Base-by-base conservation (phyloP, 1,140 invertebrate species). In the Papilio helenus region DNA sequence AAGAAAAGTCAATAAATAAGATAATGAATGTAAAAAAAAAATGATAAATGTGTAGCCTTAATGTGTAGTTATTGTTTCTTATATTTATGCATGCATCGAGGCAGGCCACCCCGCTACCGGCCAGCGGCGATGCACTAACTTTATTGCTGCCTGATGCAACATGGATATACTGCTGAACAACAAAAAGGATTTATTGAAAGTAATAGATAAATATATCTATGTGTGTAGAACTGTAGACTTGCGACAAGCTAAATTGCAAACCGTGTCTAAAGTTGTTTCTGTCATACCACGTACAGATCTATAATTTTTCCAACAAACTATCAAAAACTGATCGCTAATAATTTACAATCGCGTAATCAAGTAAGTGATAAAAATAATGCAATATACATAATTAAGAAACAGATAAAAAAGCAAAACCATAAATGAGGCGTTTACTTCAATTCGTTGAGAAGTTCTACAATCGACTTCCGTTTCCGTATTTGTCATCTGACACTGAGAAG, bases 71-170 rank as follows among this genome's bases (percentile, higher is more conserved):
- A 44, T 77, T 65, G 76, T 77, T 77, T 44, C 65, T 23, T 46
- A 77, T 65, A 65, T 77, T 77, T 77, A 65, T 77, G 76, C 34
- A 49, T 77, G 58, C 39, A 77, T 61, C 44, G 76, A 77, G 58
- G 76, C 42, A 65, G 76, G 58, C 55, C 76, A 77, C 55, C 55
- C 34, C 55, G 55, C 55, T 39, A 42, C 34, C 55, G 29, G 76
- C 76, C 42, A 42, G 55, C 76, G 76, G 76, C 76, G 58, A 77
- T 77, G 76, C 65, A 44, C 55, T 42, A 44, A 61, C 55, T 77
- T 77, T 77, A 77, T 77, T 44, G 76, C 76, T 2, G 34, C 34
- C 5, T 58, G 74, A 61, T 77, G 39, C 58, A 77, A 77, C 58
- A 44, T 77, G 34, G 39, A 77, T 77, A 65, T n/a, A 58, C 76